Percentiles rank a stretch among this genome's conserved stretches.
phyloP scores from a whole-genome alignment of 2,888 invertebrate species.

The Lydus trimaculatus region DNA sequence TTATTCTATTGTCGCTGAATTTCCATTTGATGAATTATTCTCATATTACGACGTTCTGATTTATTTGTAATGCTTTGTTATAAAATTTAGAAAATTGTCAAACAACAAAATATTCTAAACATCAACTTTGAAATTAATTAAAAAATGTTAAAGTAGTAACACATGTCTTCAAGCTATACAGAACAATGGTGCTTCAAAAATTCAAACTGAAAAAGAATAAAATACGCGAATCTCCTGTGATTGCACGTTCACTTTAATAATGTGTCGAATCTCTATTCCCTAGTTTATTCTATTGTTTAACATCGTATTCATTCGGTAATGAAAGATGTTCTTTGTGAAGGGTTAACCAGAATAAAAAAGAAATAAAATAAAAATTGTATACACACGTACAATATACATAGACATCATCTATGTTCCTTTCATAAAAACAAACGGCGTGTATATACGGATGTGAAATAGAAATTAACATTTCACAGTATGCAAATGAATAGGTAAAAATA shows the following conservation, averaged over 20 bases:
- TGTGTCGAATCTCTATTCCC: slow-evolving; percentile 35
- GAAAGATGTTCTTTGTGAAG: slow-evolving; percentile 47
- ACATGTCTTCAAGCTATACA: background rate
- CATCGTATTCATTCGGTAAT: slow-evolving; percentile 43
- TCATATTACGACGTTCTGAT: too few relatives aligned
- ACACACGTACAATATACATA: slow-evolving; percentile 22
- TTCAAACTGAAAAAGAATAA: slow-evolving; percentile 8
- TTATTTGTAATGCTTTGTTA: too few relatives aligned
- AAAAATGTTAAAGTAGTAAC: too few relatives aligned
- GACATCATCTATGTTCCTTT: slow-evolving; percentile 32
- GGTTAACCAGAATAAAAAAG: slow-evolving; percentile 40
- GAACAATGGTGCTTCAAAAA: background rate
- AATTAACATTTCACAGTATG: slow-evolving; percentile 52
- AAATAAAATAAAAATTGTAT: slow-evolving; percentile 45
- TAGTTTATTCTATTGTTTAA: slow-evolving; percentile 39
- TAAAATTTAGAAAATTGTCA: too few relatives aligned
- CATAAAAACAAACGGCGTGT: slow-evolving; percentile 45
- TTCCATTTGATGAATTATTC: background rate
- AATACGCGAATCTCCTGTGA: slow-evolving; percentile 24
- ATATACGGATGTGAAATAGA: slow-evolving; percentile 48
- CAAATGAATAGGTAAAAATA: slow-evolving; percentile 51
- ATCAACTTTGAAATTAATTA: too few relatives aligned
- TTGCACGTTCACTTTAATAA: slow-evolving; percentile 23
- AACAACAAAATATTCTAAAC: too few relatives aligned
- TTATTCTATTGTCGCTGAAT: too few relatives aligned